Conservation (phyloP, 2,888 invertebrate species). For the Villa cingulata region DNA sequence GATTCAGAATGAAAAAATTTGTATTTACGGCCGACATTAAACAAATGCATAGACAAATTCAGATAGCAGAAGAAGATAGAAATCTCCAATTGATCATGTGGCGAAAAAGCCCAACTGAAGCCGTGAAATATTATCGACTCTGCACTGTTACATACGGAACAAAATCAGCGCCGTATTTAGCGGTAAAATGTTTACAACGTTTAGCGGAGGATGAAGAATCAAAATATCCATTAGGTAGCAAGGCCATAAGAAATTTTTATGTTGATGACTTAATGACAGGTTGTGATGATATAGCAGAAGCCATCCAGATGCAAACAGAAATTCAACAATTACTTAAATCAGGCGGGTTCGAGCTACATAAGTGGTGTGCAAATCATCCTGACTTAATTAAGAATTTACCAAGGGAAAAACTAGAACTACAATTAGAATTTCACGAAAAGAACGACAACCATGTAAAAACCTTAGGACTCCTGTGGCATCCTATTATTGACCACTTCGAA, state of each 20-base stretch:
- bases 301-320: background rate
- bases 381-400: background rate
- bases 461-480: background rate
- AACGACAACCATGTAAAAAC: background rate
- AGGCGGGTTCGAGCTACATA: background rate
- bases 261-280: conserved; percentile 6
- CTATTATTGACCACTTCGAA: background rate
- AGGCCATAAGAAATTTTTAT: background rate
- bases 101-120: too few species aligned
- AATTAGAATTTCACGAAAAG: background rate
- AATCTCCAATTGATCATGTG: too few species aligned
- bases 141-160: accelerated
- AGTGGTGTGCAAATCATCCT: background rate
- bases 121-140: too few species aligned
- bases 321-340: background rate
- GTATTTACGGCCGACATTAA: too few species aligned
- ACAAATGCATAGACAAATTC: too few species aligned
- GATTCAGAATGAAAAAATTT: too few species aligned
- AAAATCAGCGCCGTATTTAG: background rate
- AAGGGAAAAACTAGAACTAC: background rate
- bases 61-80: too few species aligned
- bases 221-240: too few species aligned
- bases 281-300: background rate
- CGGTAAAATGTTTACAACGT: background rate
- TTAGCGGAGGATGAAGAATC: background rate